Evolutionary conservation across 1,140 invertebrate species (phyloP), one percentile per base, ranked within the genome.

Genomic region (Anthonomus grandis): DNA sequence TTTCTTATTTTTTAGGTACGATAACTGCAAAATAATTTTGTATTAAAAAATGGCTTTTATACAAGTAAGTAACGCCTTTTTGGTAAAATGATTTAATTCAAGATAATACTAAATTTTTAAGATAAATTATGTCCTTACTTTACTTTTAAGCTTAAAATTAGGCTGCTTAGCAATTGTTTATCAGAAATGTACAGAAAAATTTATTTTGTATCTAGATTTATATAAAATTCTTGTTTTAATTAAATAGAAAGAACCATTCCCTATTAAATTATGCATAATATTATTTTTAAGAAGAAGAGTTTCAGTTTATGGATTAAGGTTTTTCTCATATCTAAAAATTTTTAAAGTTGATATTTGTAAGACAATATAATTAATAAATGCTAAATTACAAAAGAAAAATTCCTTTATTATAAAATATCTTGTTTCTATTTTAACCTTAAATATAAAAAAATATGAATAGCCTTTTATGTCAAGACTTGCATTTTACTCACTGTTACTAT

Each of bases 231-330:
- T n/a, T n/a, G n/a, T n/a, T n/a, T n/a, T n/a, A 13, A 1, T 12
- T 12, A 34, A 34, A 12, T 34, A 12, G 31, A 10, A 12, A 12
- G 2, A 2, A 12, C 2, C 15, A 13, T 34, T 10, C 15, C 31
- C 15, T 34, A 12, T 34, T 1, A 34, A 34, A 13, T 34, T n/a
- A n/a, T n/a, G n/a, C n/a, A n/a, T 34, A 34, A 12, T 12, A 13
- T 34, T 10, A 1, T n/a, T 12, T 34, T 12, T 12, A 34, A 21
- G 34, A 5, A 4, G 10, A 2, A 37, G 19, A 15, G n/a, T 22
- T 36, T 50, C 37, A 50, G 31, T 0, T 39, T 21, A 6, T 50
- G 25, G 25, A n/a, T n/a, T n/a, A n/a, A n/a, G n/a, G n/a, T n/a
- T n/a, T n/a, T n/a, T n/a, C n/a, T n/a, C n/a, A n/a, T n/a, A n/a